Evolutionary conservation across 2,797 vertebrate genomes (phyloP).

Genomic region (Bovichtus diacanthus): DNA sequence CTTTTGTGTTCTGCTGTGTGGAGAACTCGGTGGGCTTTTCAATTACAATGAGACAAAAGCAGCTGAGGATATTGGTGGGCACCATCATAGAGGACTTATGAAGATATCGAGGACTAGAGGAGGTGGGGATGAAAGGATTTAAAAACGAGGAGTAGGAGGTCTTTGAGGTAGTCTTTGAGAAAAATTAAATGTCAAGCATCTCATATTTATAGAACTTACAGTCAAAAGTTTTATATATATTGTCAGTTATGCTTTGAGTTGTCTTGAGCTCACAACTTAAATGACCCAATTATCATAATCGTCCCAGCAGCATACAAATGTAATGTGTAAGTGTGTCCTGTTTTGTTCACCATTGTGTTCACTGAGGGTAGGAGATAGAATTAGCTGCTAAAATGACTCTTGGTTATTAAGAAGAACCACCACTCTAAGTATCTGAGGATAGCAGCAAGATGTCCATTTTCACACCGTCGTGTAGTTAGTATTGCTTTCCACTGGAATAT

Average conservation of each 20-base stretch:
- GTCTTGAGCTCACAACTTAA: conserved; percentile 10
- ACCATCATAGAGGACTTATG: conserved; percentile 37
- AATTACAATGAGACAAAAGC: conserved; percentile 51
- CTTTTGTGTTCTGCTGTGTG: conserved; percentile 39
- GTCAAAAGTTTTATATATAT: not conserved
- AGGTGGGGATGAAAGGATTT: conserved; percentile 46
- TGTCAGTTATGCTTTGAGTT: conserved; percentile 11
- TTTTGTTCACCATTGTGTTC: conserved; percentile 22
- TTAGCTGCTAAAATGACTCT: conserved; percentile 26
- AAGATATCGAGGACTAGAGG: conserved; percentile 32
- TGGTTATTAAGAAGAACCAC: not conserved
- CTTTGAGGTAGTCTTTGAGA: conserved; percentile 14
- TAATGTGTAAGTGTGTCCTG: conserved; percentile 2
- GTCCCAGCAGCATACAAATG: not conserved
- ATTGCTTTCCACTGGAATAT: conserved; percentile 29
- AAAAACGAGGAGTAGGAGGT: conserved; percentile 24
- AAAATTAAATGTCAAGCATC: too few species aligned
- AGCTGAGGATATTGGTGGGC: conserved; percentile 48
- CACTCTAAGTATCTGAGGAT: conserved; percentile 17
- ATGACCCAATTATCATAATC: not conserved
- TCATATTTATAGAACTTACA: not conserved
- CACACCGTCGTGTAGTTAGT: conserved; percentile 39
- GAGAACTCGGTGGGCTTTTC: conserved; percentile 42
- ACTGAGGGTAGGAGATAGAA: conserved; percentile 14
- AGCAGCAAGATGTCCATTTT: conserved; percentile 51